phyloP scores from a whole-genome alignment of 2,113 vertebrate genomes.

The Anarrhichthys ocellatus region DNA sequence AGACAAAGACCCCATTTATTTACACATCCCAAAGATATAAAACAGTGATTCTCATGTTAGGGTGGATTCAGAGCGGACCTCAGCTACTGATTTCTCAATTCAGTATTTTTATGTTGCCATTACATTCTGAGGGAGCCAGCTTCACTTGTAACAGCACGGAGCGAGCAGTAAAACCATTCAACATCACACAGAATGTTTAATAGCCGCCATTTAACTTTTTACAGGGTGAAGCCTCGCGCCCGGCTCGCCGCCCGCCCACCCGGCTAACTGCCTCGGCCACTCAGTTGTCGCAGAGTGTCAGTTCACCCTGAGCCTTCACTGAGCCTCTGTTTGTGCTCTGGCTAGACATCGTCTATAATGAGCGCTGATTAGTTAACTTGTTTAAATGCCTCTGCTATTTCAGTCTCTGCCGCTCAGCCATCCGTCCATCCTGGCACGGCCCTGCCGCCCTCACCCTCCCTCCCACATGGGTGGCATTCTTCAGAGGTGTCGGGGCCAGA shows the following conservation, averaged over 20 bases:
- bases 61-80: not conserved
- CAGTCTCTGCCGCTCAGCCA: conserved; percentile 50
- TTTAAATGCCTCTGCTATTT: conserved; percentile 81
- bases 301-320: conserved; percentile 64
- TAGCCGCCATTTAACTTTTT: conserved; percentile 31
- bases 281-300: conserved; percentile 75
- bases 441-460: conserved; percentile 29
- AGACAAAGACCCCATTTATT: not conserved
- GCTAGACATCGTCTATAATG: conserved; percentile 85
- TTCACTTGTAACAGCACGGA: conserved; percentile 2
- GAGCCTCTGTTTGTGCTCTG: conserved; percentile 83
- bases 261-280: conserved; percentile 42
- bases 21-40: not conserved
- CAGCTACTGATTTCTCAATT: not conserved
- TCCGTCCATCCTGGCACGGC: conserved; percentile 50
- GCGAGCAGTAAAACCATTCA: conserved; percentile 33
- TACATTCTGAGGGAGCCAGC: conserved; percentile 20
- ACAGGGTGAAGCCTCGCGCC: conserved; percentile 24
- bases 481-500: conserved; percentile 67
- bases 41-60: not conserved
- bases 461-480: conserved; percentile 67
- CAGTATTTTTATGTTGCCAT: conserved; percentile 6
- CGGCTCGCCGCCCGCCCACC: conserved; percentile 6
- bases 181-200: conserved; percentile 38
- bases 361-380: conserved; percentile 83